A percentile compares a stretch with the other conserved stretches of the same genome.
These are phyloP conservation scores for Cryptus armator DNA, from an alignment of 2,888 invertebrate species.

Conservation along the genomic window DNA sequence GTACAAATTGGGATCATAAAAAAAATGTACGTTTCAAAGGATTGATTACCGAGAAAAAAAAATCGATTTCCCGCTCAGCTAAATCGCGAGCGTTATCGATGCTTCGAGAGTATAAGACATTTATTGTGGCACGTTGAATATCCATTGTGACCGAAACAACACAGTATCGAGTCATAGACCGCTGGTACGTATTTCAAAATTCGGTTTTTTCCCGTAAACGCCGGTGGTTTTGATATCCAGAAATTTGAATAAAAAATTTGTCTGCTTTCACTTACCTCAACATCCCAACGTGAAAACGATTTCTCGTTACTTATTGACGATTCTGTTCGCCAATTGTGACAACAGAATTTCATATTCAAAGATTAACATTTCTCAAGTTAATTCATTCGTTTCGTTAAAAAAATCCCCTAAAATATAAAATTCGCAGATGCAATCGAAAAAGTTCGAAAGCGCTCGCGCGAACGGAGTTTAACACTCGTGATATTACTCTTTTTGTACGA, in stretches of 20 bases:
- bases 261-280: conserved; percentile 55
- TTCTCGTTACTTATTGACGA: neutral
- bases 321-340: neutral
- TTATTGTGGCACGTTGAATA: conserved; percentile 48
- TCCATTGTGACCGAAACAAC: conserved; percentile 29
- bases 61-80: neutral
- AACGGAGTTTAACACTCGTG: neutral
- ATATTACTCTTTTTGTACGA: conserved; percentile 13
- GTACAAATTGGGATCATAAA: neutral
- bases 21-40: conserved; percentile 3
- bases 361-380: conserved; percentile 7
- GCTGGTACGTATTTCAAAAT: conserved; percentile 13
- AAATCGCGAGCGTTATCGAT: neutral
- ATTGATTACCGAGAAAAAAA: neutral
- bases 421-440: conserved; percentile 10
- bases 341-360: conserved; percentile 22
- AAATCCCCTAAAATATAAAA: conserved; percentile 19
- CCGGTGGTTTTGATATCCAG: neutral
- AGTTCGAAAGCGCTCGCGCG: conserved; percentile 9
- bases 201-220: neutral
- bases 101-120: neutral
- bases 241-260: conserved; percentile 38
- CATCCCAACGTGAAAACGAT: neutral
- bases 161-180: conserved; percentile 11
- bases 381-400: neutral